phyloP scores from a whole-genome alignment of 1,140 invertebrate species.

The Polypedilum pembai region DNA sequence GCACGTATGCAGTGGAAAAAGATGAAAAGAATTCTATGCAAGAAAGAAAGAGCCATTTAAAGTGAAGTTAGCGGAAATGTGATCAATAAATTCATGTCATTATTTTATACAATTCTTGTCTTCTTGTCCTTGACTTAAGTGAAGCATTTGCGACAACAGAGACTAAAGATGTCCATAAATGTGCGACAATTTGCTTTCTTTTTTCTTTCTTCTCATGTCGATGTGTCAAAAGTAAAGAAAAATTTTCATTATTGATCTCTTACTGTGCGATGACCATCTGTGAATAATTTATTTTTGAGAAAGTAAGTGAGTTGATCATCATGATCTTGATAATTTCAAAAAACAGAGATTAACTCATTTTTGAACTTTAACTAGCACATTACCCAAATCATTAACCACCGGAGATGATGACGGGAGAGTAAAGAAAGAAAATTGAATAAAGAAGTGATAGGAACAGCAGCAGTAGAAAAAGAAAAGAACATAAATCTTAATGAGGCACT shows the following conservation, averaged over 20 bases:
- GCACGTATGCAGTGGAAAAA: not conserved
- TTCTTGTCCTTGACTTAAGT: slow-evolving; percentile 8
- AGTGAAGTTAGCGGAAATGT: not conserved
- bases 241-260: too few species aligned
- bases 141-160: not conserved
- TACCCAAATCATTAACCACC: too few species aligned
- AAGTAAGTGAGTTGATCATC: too few species aligned
- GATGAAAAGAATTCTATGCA: not conserved
- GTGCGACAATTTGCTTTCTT: too few species aligned
- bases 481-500: not conserved
- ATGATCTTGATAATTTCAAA: too few species aligned
- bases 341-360: too few species aligned
- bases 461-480: not conserved
- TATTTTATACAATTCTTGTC: not conserved
- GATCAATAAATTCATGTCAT: not conserved
- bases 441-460: not conserved
- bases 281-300: too few species aligned
- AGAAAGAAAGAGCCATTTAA: not conserved
- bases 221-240: too few species aligned
- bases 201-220: too few species aligned
- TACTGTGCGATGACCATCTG: too few species aligned
- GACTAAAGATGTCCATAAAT: too few species aligned
- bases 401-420: not conserved
- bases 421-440: not conserved
- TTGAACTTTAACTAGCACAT: too few species aligned